Evolutionary conservation across 2,888 invertebrate species (phyloP).

Genomic region (Tinea trinotella): DNA sequence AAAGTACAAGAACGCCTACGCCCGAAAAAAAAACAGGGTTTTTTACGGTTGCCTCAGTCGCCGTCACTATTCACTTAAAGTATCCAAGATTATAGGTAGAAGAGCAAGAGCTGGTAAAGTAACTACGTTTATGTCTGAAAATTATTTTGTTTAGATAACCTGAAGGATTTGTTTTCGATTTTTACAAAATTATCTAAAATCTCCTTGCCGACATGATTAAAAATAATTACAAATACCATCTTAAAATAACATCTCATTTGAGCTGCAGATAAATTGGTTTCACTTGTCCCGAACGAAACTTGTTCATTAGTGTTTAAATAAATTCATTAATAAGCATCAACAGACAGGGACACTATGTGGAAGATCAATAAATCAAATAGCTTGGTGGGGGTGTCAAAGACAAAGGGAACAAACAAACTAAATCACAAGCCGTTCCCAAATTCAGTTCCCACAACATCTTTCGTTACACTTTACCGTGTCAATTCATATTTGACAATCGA

Average conservation of each 20-base stretch:
- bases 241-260: constrained; percentile 50
- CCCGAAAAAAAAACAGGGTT: too few species aligned
- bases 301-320: constrained; percentile 71
- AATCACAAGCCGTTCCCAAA: constrained; percentile 3
- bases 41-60: too few species aligned
- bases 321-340: constrained; percentile 67
- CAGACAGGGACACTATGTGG: constrained; percentile 64
- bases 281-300: constrained; percentile 64
- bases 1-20: too few species aligned
- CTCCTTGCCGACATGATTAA: not conserved
- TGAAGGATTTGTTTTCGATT: too few species aligned
- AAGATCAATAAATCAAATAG: constrained; percentile 70
- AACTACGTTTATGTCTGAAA: too few species aligned
- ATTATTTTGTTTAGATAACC: too few species aligned
- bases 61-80: too few species aligned
- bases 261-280: constrained; percentile 59
- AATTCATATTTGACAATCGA: constrained; percentile 11
- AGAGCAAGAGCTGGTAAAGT: too few species aligned
- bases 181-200: too few species aligned
- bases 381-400: constrained; percentile 68
- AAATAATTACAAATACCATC: constrained; percentile 21
- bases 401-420: constrained; percentile 43
- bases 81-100: too few species aligned
- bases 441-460: constrained; percentile 10
- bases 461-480: constrained; percentile 10